phyloP scores from a whole-genome alignment of 1,140 invertebrate species.

The Psilanteris sp. region DNA sequence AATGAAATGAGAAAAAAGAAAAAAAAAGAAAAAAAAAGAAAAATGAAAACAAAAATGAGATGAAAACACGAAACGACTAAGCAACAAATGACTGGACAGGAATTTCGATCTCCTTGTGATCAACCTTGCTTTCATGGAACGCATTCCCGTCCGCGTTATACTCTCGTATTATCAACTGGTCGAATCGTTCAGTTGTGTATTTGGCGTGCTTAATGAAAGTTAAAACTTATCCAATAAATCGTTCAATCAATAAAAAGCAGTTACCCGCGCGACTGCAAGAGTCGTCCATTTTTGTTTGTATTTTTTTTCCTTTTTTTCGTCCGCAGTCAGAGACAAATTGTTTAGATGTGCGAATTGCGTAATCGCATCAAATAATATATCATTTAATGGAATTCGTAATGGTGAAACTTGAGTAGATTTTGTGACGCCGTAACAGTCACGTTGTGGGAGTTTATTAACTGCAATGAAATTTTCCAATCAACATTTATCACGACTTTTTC shows the following conservation, averaged over 20 bases:
- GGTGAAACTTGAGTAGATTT: slow-evolving; percentile 48
- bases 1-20: not conserved
- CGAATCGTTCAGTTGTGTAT: slow-evolving; percentile 5
- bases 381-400: slow-evolving; percentile 41
- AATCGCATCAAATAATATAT: slow-evolving; percentile 34
- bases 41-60: too few relatives aligned
- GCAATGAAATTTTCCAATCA: slow-evolving; percentile 36
- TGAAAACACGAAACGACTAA: slow-evolving; percentile 42
- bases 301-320: too few relatives aligned
- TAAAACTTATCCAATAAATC: slow-evolving; percentile 20
- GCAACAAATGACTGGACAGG: slow-evolving; percentile 69
- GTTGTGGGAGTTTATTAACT: slow-evolving; percentile 50
- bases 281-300: too few relatives aligned
- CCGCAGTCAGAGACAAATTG: slow-evolving; percentile 20
- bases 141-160: slow-evolving; percentile 67
- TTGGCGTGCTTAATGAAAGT: slow-evolving; percentile 19
- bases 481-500: slow-evolving; percentile 35
- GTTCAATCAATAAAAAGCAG: slow-evolving; percentile 1
- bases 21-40: too few relatives aligned
- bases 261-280: not conserved
- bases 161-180: slow-evolving; percentile 25
- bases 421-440: slow-evolving; percentile 31
- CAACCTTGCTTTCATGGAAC: slow-evolving; percentile 76
- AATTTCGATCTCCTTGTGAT: slow-evolving; percentile 74
- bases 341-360: slow-evolving; percentile 25